A percentile compares a stretch with the other conserved stretches of the same genome.
Conservation (phyloP, 53 echinoderm and acorn worm genomes). For the Antedon mediterranea region DNA sequence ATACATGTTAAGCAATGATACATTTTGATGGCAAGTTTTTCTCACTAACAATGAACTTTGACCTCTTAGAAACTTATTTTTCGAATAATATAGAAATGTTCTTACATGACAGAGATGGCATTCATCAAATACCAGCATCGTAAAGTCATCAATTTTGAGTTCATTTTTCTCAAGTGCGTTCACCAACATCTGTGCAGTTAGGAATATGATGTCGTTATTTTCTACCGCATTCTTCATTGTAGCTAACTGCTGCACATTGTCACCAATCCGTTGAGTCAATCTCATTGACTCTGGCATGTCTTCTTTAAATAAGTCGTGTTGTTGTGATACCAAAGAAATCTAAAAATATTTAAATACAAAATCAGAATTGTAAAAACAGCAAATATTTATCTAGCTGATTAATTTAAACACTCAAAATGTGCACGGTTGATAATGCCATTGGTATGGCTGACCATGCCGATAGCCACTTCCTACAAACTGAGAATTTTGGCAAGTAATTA, state of each 20-base stretch:
- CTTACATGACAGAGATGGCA: constrained; percentile 66
- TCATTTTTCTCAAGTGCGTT: constrained; percentile 39
- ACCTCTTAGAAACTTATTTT: too few relatives aligned
- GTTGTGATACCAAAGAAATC: background rate
- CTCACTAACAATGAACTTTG: too few relatives aligned
- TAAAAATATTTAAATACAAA: background rate
- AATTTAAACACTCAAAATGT: too few relatives aligned
- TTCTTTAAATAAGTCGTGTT: background rate
- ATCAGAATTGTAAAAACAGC: background rate
- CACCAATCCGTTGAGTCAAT: background rate
- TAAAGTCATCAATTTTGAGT: constrained; percentile 31
- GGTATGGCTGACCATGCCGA: too few relatives aligned
- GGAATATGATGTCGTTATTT: constrained; percentile 43
- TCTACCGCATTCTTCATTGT: constrained; percentile 21
- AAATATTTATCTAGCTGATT: too few relatives aligned
- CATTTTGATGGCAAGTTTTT: too few relatives aligned
- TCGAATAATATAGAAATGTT: too few relatives aligned
- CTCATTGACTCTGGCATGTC: background rate
- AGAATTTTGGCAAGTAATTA: background rate
- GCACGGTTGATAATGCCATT: too few relatives aligned
- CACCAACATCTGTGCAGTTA: constrained; percentile 78
- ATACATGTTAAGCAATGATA: too few relatives aligned
- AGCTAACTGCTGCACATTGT: background rate
- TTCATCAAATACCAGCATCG: constrained; percentile 65
- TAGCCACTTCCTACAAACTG: too few relatives aligned